A percentile compares a stretch with the other conserved stretches of the same genome.
Evolutionary conservation across 2,113 vertebrate genomes (phyloP).

Genomic region (Probosciger aterrimus): DNA sequence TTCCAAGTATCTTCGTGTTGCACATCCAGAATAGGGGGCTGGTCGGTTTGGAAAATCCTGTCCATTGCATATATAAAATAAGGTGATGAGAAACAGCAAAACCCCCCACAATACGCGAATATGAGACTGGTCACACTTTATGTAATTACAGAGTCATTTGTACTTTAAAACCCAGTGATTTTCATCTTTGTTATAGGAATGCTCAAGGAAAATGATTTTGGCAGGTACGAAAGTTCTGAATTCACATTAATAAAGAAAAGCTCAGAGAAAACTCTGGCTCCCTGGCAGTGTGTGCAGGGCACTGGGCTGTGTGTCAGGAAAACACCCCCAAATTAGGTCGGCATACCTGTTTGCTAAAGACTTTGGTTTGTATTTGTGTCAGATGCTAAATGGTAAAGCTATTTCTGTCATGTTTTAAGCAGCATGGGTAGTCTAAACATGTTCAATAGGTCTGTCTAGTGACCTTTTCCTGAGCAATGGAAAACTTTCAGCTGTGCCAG

Average conservation of each 20-base stretch:
- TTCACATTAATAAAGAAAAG: not conserved
- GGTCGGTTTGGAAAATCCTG: not conserved
- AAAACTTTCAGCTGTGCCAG: conserved; percentile 58
- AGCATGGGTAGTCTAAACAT: conserved; percentile 65
- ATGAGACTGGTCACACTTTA: not conserved
- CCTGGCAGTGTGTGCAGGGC: not conserved
- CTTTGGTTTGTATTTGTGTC: conserved; percentile 31
- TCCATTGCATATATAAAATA: not conserved
- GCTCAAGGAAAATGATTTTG: not conserved
- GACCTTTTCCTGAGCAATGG: conserved; percentile 69
- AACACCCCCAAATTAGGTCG: conserved; percentile 21
- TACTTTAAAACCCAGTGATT: not conserved
- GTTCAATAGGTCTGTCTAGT: conserved; percentile 60
- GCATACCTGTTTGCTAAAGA: not conserved
- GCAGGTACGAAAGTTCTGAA: not conserved
- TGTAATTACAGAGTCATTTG: not conserved
- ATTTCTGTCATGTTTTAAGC: conserved; percentile 59
- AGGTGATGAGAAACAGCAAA: not conserved
- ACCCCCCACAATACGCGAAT: not conserved
- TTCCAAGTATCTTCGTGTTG: not conserved
- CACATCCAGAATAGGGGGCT: not conserved
- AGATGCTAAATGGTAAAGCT: conserved; percentile 49
- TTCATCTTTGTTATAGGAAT: not conserved
- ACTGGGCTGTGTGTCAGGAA: not conserved
- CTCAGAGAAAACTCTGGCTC: not conserved